phyloP scores from a whole-genome alignment of 2,113 vertebrate species.

The Meleagris gallopavo region DNA sequence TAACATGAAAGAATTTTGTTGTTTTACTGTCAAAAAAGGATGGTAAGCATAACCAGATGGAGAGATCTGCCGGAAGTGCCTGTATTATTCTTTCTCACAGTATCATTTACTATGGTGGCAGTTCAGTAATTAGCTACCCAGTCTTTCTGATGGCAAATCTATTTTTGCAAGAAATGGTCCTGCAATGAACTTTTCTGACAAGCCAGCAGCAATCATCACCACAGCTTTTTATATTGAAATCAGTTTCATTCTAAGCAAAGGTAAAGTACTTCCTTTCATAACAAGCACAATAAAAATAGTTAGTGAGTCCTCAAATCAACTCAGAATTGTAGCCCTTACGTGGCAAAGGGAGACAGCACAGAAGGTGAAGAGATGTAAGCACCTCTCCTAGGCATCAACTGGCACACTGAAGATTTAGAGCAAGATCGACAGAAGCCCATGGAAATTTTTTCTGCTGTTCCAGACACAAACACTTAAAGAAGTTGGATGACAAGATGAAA shows the following conservation, averaged over 20 bases:
- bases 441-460: background rate
- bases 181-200: background rate
- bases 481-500: background rate
- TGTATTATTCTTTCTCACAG: background rate
- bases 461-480: background rate
- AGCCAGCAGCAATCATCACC: background rate
- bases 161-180: background rate
- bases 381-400: background rate
- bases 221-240: background rate
- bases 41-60: background rate
- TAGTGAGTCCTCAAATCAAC: background rate
- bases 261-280: background rate
- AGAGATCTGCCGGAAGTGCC: background rate
- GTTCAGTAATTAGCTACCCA: background rate
- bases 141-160: background rate
- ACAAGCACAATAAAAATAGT: background rate
- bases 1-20: rapidly evolving
- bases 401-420: background rate
- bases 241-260: background rate
- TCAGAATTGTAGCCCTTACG: background rate
- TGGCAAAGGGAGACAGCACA: background rate
- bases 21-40: background rate
- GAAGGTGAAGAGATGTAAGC: background rate
- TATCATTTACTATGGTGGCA: background rate
- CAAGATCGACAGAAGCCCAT: background rate